These are phyloP conservation scores for Apus apus DNA, from an alignment of 2,113 vertebrate species.

Conservation along the genomic window DNA sequence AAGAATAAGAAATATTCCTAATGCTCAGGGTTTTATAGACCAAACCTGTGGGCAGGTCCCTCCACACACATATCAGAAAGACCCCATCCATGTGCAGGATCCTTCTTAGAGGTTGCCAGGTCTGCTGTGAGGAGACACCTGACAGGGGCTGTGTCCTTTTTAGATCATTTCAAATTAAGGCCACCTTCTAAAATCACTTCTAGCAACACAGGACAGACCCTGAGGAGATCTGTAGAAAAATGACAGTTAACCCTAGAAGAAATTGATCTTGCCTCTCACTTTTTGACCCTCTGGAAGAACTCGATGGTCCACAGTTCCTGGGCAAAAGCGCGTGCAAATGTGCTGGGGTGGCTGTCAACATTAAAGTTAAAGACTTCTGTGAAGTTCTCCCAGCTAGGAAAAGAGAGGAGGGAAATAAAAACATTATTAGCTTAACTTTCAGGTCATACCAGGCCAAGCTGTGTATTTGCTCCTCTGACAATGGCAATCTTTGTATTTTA, in stretches of 20 bases:
- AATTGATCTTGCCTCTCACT: slow-evolving; percentile 8
- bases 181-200: not conserved
- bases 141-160: not conserved
- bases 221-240: not conserved
- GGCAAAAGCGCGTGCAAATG: slow-evolving; percentile 28
- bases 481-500: not conserved
- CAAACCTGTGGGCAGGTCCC: not conserved
- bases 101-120: not conserved
- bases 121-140: not conserved
- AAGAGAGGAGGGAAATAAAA: not conserved
- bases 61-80: not conserved
- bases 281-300: slow-evolving; percentile 53
- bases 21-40: not conserved
- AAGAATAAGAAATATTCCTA: not conserved
- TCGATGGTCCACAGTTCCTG: not conserved
- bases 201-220: not conserved
- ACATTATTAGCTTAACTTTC: not conserved
- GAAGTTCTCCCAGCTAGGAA: slow-evolving; percentile 46
- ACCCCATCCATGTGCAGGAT: not conserved
- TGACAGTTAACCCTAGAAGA: not conserved
- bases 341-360: slow-evolving; percentile 24
- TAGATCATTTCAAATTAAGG: not conserved
- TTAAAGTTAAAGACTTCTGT: slow-evolving; percentile 55
- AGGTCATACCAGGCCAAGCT: not conserved
- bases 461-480: not conserved